Conservation (phyloP, 2,113 vertebrate genomes). For the Steatornis caripensis region DNA sequence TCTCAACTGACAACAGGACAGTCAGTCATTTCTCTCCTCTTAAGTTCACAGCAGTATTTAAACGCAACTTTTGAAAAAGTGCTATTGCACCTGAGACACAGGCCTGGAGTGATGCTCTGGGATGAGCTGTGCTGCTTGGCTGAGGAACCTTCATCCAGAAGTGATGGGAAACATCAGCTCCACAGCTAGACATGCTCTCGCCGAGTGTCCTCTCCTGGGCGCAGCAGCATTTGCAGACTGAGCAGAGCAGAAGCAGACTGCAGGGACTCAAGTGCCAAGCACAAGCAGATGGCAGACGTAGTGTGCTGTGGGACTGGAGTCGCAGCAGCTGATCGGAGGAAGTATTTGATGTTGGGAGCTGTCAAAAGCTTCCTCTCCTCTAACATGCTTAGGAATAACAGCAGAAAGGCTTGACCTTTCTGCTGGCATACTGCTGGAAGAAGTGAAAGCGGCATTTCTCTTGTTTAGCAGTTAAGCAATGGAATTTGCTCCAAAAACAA, state of each 20-base stretch:
- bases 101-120: not conserved
- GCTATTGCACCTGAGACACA: not conserved
- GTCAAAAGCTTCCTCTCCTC: not conserved
- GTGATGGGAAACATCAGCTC: not conserved
- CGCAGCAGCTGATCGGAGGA: not conserved
- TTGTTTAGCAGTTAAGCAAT: not conserved
- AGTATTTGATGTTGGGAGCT: not conserved
- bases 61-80: not conserved
- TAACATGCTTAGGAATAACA: not conserved
- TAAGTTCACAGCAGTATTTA: not conserved
- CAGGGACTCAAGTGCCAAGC: not conserved
- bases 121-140: not conserved
- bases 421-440: not conserved
- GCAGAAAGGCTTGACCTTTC: not conserved
- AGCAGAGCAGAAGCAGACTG: not conserved
- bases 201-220: accelerated
- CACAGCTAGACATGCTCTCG: accelerated
- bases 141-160: not conserved
- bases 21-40: not conserved
- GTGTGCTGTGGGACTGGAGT: accelerated
- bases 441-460: not conserved
- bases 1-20: not conserved
- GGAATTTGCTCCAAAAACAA: not conserved
- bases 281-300: not conserved
- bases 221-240: not conserved